Evolutionary conservation across 2,113 vertebrate genomes (phyloP).

Genomic region (Nibea coibor): DNA sequence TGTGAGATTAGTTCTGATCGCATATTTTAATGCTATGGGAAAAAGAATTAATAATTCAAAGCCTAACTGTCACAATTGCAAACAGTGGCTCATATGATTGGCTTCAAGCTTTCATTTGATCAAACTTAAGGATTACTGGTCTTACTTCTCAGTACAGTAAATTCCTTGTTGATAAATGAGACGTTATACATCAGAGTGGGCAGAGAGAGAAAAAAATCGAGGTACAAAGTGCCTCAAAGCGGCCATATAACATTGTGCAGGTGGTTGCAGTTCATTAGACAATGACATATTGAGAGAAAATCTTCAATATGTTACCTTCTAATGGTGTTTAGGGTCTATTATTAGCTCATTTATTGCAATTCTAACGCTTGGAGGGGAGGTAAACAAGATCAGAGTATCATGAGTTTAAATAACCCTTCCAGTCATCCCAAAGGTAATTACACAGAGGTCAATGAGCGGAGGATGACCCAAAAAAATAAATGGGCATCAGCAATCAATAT

Average conservation of each 20-base stretch:
- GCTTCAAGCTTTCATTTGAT: slow-evolving; percentile 34
- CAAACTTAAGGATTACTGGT: not conserved
- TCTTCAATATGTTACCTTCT: slow-evolving; percentile 30
- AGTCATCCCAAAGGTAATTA: slow-evolving; percentile 76
- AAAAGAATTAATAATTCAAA: slow-evolving; percentile 53
- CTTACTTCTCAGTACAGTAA: not conserved
- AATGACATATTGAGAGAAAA: slow-evolving; percentile 34
- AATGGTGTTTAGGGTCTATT: slow-evolving; percentile 54
- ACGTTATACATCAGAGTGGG: slow-evolving; percentile 17
- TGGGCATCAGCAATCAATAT: slow-evolving; percentile 73
- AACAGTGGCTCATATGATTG: slow-evolving; percentile 35
- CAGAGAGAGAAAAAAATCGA: slow-evolving; percentile 4
- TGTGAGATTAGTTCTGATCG: slow-evolving; percentile 37
- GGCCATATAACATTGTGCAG: not conserved
- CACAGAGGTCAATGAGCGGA: slow-evolving; percentile 71
- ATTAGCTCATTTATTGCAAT: slow-evolving; percentile 59
- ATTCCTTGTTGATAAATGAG: slow-evolving; percentile 23
- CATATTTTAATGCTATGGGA: slow-evolving; percentile 42
- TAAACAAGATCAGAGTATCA: slow-evolving; percentile 70
- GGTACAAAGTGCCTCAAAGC: slow-evolving; percentile 11
- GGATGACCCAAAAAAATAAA: slow-evolving; percentile 66
- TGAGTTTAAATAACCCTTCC: slow-evolving; percentile 70
- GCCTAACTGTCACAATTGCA: slow-evolving; percentile 35
- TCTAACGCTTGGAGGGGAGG: slow-evolving; percentile 49
- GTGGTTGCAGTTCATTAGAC: slow-evolving; percentile 48